A percentile compares a stretch with the other conserved stretches of the same genome.
Evolutionary conservation across 2,113 vertebrate genomes (phyloP).

Genomic region (Sula dactylatra): DNA sequence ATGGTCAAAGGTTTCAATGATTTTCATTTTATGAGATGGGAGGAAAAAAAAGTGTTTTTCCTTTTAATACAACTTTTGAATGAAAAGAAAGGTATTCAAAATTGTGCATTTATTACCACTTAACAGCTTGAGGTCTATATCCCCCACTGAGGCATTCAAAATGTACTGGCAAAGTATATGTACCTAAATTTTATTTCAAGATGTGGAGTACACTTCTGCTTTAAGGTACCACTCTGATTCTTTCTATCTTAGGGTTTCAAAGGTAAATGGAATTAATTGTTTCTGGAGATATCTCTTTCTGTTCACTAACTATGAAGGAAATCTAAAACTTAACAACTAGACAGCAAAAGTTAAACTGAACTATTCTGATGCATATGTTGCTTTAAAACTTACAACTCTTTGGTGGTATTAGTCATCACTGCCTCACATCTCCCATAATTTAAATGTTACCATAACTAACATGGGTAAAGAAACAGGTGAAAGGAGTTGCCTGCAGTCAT

Average conservation of each 20-base stretch:
- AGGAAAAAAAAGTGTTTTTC: background rate
- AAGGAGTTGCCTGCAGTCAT: background rate
- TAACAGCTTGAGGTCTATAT: background rate
- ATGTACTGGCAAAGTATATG: background rate
- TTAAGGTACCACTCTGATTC: background rate
- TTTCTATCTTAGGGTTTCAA: background rate
- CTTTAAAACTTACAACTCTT: background rate
- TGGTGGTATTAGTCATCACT: background rate
- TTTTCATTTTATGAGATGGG: background rate
- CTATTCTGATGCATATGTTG: background rate
- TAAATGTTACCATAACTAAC: background rate
- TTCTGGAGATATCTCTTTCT: background rate
- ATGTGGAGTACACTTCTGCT: background rate
- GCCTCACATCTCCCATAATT: background rate
- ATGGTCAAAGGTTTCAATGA: background rate
- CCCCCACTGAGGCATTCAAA: background rate
- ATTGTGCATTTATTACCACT: background rate
- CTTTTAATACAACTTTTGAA: background rate
- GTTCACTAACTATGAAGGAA: background rate
- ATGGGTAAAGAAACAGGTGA: background rate
- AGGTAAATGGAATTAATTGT: background rate
- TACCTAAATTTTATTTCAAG: background rate
- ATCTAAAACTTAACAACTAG: background rate
- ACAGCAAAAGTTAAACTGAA: background rate
- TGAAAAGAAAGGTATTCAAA: background rate